Percentiles rank a stretch among this genome's conserved stretches.
Conservation (phyloP, 2,888 invertebrate genomes). For the Sclerodermus sp. region DNA sequence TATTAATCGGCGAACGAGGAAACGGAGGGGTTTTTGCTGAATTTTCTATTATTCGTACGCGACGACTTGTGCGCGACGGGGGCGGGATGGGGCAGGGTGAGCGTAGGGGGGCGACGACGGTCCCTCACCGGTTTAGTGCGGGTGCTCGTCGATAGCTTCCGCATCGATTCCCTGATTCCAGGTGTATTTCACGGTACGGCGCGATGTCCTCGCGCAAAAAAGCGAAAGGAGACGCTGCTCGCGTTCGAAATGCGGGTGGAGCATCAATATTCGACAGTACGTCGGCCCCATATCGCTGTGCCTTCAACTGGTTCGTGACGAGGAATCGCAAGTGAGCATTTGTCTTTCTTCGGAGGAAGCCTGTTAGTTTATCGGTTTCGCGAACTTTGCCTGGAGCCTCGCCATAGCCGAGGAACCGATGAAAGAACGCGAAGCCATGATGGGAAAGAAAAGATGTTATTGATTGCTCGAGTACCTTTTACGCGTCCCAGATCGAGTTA, state of each 20-base stretch:
- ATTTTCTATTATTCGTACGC: too few species aligned
- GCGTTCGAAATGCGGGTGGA: constrained; percentile 14
- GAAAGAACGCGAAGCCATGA: constrained; percentile 25
- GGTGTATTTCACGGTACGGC: constrained; percentile 10
- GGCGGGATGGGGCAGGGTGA: too few species aligned
- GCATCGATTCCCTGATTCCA: constrained; percentile 6
- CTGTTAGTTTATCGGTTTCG: constrained; percentile 30
- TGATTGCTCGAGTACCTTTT: too few species aligned
- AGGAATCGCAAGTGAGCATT: constrained; percentile 34
- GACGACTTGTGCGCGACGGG: too few species aligned
- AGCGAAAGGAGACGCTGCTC: constrained; percentile 2
- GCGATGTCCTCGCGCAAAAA: not conserved
- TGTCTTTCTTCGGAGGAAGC: constrained; percentile 25
- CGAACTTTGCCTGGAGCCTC: constrained; percentile 33
- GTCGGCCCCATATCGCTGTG: not conserved
- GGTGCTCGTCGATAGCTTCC: not conserved
- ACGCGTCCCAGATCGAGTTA: too few species aligned
- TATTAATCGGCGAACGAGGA: too few species aligned
- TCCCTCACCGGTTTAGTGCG: too few species aligned
- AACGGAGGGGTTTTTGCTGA: too few species aligned
- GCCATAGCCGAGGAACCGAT: constrained; percentile 19
- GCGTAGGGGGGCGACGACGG: too few species aligned
- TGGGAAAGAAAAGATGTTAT: not conserved
- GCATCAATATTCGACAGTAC: constrained; percentile 10
- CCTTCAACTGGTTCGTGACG: constrained; percentile 27